Percentiles rank a stretch among this genome's conserved stretches.
Evolutionary conservation across 1,140 invertebrate genomes (phyloP).

Genomic region (Adelges cooleyi): DNA sequence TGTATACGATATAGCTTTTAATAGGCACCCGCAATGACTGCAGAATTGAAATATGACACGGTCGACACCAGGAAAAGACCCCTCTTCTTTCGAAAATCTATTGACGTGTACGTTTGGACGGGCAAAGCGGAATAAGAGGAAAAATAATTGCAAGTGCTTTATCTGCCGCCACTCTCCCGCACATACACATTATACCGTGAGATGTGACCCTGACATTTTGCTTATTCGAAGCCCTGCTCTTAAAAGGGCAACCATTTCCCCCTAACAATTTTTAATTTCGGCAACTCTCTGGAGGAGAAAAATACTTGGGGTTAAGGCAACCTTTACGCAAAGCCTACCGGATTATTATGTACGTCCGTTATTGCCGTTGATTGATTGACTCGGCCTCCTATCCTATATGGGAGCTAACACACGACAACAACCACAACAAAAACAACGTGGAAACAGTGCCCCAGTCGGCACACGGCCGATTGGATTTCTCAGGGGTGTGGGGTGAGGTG

Average conservation of each 20-base stretch:
- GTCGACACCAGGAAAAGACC: no score
- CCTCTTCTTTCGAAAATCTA: no score
- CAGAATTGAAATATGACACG: no score
- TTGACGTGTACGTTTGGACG: no score
- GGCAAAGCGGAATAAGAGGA: background rate
- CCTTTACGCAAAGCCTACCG: constrained; percentile 4
- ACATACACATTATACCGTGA: background rate
- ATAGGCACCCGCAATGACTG: no score
- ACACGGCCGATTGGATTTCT: no score
- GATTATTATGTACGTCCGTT: constrained; percentile 20
- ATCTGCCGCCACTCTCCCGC: background rate
- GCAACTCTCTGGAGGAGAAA: background rate
- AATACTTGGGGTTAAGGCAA: background rate
- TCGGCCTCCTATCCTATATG: background rate
- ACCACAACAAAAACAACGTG: no score
- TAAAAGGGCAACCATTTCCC: background rate
- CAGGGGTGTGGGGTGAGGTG: no score
- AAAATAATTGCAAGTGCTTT: constrained; percentile 12
- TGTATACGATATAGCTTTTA: no score
- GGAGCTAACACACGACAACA: no score
- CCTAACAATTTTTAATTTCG: constrained; percentile 8
- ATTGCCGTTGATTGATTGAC: constrained; percentile 27
- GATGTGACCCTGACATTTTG: constrained; percentile 13
- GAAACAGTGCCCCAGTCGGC: no score
- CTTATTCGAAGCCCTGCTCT: background rate